Base-by-base conservation (phyloP, 2,888 invertebrate genomes). In the Digitonthophagus gazella region DNA sequence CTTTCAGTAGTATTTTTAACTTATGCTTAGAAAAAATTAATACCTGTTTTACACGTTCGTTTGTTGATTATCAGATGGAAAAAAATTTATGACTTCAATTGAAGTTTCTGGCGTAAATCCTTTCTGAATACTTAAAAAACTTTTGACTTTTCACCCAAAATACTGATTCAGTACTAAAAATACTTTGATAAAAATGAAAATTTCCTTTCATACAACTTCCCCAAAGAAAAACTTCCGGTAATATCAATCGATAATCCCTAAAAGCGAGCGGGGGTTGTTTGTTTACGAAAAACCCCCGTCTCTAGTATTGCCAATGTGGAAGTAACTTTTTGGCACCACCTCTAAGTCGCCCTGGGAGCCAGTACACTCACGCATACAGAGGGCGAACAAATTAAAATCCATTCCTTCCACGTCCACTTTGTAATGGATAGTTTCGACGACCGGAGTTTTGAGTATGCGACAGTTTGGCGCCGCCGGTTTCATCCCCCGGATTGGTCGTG, bases 361-460 rank as follows among this genome's bases (percentile, higher is more conserved):
- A 67, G 19, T 63, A 20, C 58, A 56, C 56, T 61, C 16, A 54
- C 19, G 19, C 66, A 64, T 75, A 77, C 78, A 79, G 78, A 44
- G 28, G 11, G 6, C 28, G 28, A 44, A 44, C 78, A 76, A 78
- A 79, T 80, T 79, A 79, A 76, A 72, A 73, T 73, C 76, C 77
- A 75, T 71, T 67, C 74, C 74, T 75, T 75, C 66, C 73, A 73
- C 75, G 73, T 75, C 74, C 71, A 75, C 74, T 76, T 76, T 75
- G 77, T 78, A 79, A 79, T 79, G 76, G 76, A 77, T 78, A 75
- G 74, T 78, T 77, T 72, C 75, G 74, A 74, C 75, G 77, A 81
- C 79, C 75, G 74, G 16, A 15, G 61, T 77, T 82, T 82, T 78
- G 79, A 81, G 78, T 80, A 77, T 80, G 81, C 82, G 82, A 80